Base-by-base conservation (phyloP, 2,888 invertebrate genomes). In the Panorpa germanica region DNA sequence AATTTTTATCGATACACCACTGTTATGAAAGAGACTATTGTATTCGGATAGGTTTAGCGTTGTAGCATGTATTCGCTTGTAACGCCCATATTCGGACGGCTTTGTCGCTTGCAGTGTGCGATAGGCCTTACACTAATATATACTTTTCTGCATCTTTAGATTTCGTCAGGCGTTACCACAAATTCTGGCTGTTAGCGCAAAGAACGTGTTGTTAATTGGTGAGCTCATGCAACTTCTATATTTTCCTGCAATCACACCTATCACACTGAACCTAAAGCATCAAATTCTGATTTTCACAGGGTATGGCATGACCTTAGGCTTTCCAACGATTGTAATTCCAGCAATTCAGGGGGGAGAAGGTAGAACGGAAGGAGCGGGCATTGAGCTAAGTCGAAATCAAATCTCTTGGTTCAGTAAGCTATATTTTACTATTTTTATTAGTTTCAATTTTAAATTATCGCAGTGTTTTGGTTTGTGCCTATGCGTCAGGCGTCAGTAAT, bases 271-370 rank as follows among this genome's bases (percentile, higher is more conserved):
- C 10, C 19, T 21, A 18, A 20, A 19, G 12, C 10, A 11, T 21
- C n/a, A 13, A 3, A 12, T 14, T 27, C 14, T 16, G 11, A 31
- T 14, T 30, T 23, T 31, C 28, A 19, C 47, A 67, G 67, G 70
- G 6, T 81, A 76, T 49, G 82, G 82, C 30, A 74, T 78, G 65
- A 76, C 80, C 1, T 52, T 82, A 26, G 82, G 82, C 1, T 81
- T 78, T 41, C 70, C 80, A 1, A 80, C 82, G 4, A 78, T 82
- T 36, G 63, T 81, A 11, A 78, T 82, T 41, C 80, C 81, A 5
- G 73, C 73, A 5, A 61, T 82, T 23, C 60, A 64, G 26, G 67
- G 64, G 3, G 51, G 46, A 21, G 55, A 56, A 18, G 58, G 44
- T 3, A 58, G 58, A 48, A 35, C 47, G 10, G 17, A 38, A 0